A percentile compares a stretch with the other conserved stretches of the same genome.
Conservation (phyloP, 2,888 invertebrate species). For the Trachelus stipa region DNA sequence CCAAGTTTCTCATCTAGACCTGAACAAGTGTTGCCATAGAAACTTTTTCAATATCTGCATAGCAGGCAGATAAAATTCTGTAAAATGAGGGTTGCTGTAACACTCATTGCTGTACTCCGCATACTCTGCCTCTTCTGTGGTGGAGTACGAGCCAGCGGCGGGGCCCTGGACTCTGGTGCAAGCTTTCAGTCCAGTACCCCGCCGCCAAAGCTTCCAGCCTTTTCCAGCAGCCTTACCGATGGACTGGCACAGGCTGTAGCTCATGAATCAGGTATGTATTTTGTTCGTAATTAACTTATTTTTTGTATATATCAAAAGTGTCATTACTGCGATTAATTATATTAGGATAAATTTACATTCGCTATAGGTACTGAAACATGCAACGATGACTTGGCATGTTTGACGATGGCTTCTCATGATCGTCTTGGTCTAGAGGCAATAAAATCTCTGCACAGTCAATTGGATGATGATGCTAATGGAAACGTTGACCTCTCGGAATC, state of each 20-base stretch:
- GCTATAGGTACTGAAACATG: constrained; percentile 66
- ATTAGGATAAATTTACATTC: background rate
- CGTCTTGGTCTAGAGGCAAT: constrained; percentile 93
- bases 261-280: constrained; percentile 70
- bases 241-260: constrained; percentile 72
- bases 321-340: background rate
- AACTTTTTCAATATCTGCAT: background rate
- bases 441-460: constrained; percentile 88
- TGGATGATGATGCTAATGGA: constrained; percentile 98
- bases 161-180: constrained; percentile 57
- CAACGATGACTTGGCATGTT: constrained; percentile 82
- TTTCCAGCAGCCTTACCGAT: constrained; percentile 67
- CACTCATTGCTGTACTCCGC: background rate
- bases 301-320: background rate
- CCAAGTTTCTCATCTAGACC: background rate
- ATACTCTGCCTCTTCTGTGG: constrained; percentile 45
- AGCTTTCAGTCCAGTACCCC: constrained; percentile 43
- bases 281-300: constrained; percentile 6
- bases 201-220: constrained; percentile 51
- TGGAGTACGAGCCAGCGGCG: constrained; percentile 56
- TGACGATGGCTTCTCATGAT: constrained; percentile 80
- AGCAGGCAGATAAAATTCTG: background rate
- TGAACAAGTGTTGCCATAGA: background rate
- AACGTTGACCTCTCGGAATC: constrained; percentile 97
- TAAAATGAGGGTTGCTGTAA: background rate